phyloP scores from a whole-genome alignment of 2,888 invertebrate genomes.

The Syritta pipiens region DNA sequence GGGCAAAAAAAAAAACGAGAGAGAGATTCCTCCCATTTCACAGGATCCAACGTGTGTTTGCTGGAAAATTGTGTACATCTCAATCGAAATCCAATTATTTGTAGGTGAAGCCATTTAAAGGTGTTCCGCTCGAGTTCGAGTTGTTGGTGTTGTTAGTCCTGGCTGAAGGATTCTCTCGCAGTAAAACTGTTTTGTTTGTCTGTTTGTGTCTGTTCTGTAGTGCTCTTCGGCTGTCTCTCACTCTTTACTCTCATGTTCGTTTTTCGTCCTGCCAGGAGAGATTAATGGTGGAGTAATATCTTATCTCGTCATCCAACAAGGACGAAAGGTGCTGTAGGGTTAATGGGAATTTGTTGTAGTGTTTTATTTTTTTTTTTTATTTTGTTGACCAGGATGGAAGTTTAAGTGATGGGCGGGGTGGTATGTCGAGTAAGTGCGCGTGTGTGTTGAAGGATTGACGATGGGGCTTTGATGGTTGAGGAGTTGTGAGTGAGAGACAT shows the following conservation, averaged over 20 bases:
- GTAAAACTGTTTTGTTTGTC: no score
- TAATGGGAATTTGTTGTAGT: conserved; percentile 63
- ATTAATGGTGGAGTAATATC: conserved; percentile 43
- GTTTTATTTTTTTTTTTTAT: no score
- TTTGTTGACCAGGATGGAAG: no score
- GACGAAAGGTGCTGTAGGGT: neutral
- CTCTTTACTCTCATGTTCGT: neutral
- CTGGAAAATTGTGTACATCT: conserved; percentile 61
- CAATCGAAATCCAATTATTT: conserved; percentile 67
- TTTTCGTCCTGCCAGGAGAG: conserved; percentile 14
- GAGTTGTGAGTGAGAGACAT: no score
- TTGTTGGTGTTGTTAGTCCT: conserved; percentile 15
- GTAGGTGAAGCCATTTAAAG: conserved; percentile 59
- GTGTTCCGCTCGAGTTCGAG: conserved; percentile 13
- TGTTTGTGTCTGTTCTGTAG: no score
- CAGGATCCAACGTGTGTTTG: no score
- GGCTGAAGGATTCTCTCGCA: neutral
- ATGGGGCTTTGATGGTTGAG: no score
- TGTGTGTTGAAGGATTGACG: no score
- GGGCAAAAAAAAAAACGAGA: no score
- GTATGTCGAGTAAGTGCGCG: no score
- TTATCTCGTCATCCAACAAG: conserved; percentile 42
- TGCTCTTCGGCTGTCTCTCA: neutral
- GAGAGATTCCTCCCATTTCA: no score
- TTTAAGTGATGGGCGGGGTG: no score